Evolutionary conservation across 2,797 vertebrate species (phyloP).

Genomic region (Pygocentrus nattereri): DNA sequence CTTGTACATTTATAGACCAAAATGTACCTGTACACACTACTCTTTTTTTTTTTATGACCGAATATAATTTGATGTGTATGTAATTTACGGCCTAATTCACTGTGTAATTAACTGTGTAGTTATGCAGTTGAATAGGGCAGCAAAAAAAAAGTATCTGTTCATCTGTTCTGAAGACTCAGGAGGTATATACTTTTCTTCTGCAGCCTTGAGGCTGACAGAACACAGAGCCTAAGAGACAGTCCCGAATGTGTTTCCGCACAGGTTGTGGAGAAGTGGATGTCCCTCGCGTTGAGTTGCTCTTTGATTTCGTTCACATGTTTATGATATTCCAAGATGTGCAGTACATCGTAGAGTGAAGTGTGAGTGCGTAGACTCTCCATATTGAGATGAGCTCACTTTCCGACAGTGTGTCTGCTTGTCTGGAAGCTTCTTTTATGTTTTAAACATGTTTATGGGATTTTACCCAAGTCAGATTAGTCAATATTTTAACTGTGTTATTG

Average conservation of each 20-base stretch:
- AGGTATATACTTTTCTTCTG: not conserved
- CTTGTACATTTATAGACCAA: too few relatives aligned
- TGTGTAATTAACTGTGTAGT: not conserved
- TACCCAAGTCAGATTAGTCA: not conserved
- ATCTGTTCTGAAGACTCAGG: not conserved
- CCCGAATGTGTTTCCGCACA: not conserved
- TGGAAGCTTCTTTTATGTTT: conserved; percentile 10
- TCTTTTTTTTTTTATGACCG: too few relatives aligned
- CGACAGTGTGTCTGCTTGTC: not conserved
- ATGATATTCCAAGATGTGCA: not conserved
- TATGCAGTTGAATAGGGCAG: not conserved
- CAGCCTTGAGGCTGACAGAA: not conserved
- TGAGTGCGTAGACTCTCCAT: not conserved
- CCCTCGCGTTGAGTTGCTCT: not conserved
- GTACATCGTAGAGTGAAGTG: not conserved
- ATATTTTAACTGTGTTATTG: too few relatives aligned
- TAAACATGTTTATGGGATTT: not conserved
- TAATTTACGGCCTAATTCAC: too few relatives aligned
- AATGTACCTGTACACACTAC: too few relatives aligned
- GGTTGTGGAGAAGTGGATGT: not conserved
- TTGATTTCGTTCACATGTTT: not conserved
- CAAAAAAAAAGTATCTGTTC: not conserved
- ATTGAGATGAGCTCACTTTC: not conserved
- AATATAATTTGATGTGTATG: too few relatives aligned
- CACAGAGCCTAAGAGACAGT: not conserved